These are phyloP conservation scores for Hydrolagus colliei DNA, from an alignment of 2,797 vertebrate species.

Conservation along the genomic window DNA sequence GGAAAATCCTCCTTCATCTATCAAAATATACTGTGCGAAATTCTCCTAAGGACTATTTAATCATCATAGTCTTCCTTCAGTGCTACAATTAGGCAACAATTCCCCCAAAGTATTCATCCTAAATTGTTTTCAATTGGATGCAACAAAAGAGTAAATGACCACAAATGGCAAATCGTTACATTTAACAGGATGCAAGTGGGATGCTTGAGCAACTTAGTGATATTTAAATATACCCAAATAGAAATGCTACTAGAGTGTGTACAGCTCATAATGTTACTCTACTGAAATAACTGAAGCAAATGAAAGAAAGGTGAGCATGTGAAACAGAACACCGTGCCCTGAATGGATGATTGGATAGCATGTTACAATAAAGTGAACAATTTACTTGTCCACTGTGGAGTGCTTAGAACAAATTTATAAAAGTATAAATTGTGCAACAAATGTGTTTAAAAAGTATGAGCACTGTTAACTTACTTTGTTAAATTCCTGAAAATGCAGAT, in stretches of 20 bases:
- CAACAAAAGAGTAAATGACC: too few species aligned
- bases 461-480: conserved; percentile 52
- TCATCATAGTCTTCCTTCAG: too few species aligned
- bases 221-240: too few species aligned
- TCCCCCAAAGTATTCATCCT: too few species aligned
- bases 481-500: conserved; percentile 51
- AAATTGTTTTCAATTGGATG: too few species aligned
- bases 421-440: neutral
- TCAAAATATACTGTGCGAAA: too few species aligned
- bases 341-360: neutral
- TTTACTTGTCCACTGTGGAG: neutral
- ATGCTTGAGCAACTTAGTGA: too few species aligned
- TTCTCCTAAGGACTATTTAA: too few species aligned
- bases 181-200: too few species aligned
- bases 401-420: neutral
- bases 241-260: neutral
- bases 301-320: neutral
- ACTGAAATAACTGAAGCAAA: neutral
- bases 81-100: too few species aligned
- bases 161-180: too few species aligned
- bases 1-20: too few species aligned
- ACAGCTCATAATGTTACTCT: neutral
- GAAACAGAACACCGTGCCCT: neutral
- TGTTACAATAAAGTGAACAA: neutral
- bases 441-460: neutral